Evolutionary conservation across 2,113 vertebrate genomes (phyloP), one percentile per base, ranked within the genome.

Genomic region (Caranx ignobilis): DNA sequence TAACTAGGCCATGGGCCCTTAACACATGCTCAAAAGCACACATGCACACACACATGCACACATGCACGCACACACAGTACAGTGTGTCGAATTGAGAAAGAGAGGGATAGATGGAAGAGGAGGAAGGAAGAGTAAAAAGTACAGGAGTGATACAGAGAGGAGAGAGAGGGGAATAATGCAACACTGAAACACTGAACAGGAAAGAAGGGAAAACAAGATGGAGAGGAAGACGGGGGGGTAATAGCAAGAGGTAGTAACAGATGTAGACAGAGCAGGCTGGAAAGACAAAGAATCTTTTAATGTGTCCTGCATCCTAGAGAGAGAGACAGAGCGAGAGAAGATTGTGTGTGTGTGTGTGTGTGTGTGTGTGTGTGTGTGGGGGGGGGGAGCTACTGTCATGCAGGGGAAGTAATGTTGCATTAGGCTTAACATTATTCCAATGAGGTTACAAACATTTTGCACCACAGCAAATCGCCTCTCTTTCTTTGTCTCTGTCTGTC

Each of bases 1-100:
- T 70, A 88, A 91, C 63, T 91, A 85, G 90, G 88, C 89, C 91
- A 92, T 19, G 13, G 56, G 73, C 47, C 79, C 69, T 71, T 63
- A 73, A 39, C 39, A 41, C 71, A 57, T 2, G 11, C 60, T 64
- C 61, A 56, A 16, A 41, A 5, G 54, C 35, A 47, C 60, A 48
- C 54, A 48, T 21, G 21, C 16, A 63, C 18, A 37, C 41, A 41
- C 65, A 41, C 34, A 62, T 11, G 21, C 13, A 26, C 3, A n/a
- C 5, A 47, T 32, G 31, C 13, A 6, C 12, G 59, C 6, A 50
- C 16, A 67, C 32, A 31, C 43, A 50, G 65, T 43, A 63, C 52
- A 39, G 4, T 47, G 79, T 61, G 70, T 72, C 18, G 4, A 79
- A 57, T 50, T 73, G 72, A 67, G 21, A 54, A 57, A 70, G 45